These are phyloP conservation scores for Spheniscus humboldti DNA, from an alignment of 2,797 vertebrate species.

Conservation along the genomic window DNA sequence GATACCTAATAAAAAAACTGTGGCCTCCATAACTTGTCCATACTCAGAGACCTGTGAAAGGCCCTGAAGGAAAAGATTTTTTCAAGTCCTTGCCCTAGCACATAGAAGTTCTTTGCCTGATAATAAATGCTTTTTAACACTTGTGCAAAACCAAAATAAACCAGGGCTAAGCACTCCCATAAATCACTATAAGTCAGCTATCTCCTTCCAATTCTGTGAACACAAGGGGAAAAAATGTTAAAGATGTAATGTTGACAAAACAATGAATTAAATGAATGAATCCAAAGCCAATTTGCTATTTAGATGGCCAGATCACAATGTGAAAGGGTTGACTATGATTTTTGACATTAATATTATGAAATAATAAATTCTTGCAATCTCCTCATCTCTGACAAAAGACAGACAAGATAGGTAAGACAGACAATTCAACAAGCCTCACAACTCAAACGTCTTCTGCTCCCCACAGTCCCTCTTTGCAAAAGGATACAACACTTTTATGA, in stretches of 20 bases:
- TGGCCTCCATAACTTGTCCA: background rate
- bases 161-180: background rate
- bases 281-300: background rate
- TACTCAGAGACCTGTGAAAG: background rate
- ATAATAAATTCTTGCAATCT: background rate
- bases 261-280: background rate
- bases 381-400: background rate
- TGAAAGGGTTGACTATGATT: background rate
- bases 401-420: background rate
- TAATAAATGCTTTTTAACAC: background rate
- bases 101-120: background rate
- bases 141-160: background rate
- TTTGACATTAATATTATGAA: background rate
- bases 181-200: background rate
- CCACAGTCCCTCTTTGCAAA: background rate
- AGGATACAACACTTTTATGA: background rate
- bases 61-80: background rate
- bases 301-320: background rate
- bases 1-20: background rate
- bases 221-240: background rate
- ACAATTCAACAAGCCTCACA: background rate
- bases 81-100: background rate
- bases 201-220: background rate
- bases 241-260: background rate
- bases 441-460: rapidly evolving